Evolutionary conservation across 1,140 invertebrate genomes (phyloP).

Genomic region (Drosophila sucinea): DNA sequence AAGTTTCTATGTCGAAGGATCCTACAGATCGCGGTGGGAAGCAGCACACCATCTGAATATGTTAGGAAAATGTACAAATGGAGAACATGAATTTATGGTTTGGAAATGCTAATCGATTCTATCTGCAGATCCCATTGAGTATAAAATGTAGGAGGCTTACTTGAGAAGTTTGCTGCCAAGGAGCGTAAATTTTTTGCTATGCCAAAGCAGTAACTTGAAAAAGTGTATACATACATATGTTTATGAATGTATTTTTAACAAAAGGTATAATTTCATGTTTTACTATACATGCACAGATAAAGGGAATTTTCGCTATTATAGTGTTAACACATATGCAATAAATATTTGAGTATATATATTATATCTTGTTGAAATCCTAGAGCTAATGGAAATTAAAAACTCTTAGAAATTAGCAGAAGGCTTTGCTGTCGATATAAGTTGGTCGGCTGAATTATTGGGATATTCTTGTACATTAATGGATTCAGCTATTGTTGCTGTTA

Average conservation of each 20-base stretch:
- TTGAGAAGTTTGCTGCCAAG: not conserved
- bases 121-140: no score
- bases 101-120: no score
- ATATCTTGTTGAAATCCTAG: slow-evolving; percentile 43
- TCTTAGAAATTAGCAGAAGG: slow-evolving; percentile 58
- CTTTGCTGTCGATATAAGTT: slow-evolving; percentile 14
- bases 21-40: no score
- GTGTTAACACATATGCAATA: slow-evolving; percentile 74
- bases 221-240: slow-evolving; percentile 15
- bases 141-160: no score
- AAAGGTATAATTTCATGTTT: slow-evolving; percentile 69
- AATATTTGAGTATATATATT: slow-evolving; percentile 72
- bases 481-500: not conserved
- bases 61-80: no score
- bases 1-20: no score
- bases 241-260: slow-evolving; percentile 55
- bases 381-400: slow-evolving; percentile 55
- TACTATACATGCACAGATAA: slow-evolving; percentile 51
- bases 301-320: slow-evolving; percentile 41
- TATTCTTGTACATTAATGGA: slow-evolving; percentile 57
- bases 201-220: not conserved
- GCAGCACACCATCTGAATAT: no score
- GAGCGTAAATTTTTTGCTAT: not conserved
- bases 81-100: no score
- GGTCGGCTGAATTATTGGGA: slow-evolving; percentile 28